Evolutionary conservation across 2,888 invertebrate species (phyloP).

Genomic region (Scaptomyza reducta): DNA sequence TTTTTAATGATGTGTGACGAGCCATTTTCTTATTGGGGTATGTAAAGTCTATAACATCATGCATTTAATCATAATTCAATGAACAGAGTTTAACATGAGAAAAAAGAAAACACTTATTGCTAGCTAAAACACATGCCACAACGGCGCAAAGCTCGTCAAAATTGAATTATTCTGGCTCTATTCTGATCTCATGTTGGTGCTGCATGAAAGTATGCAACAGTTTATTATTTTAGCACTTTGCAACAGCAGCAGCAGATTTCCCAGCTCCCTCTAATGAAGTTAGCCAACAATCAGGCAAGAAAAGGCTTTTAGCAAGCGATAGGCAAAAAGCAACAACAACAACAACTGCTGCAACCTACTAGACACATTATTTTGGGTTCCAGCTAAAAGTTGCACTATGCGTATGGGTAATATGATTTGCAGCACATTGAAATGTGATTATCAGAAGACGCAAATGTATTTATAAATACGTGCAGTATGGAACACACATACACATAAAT

Average conservation of each 20-base stretch:
- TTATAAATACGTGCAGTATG: not conserved
- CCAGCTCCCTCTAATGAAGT: conserved; percentile 62
- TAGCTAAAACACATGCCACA: conserved; percentile 9
- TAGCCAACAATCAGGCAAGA: conserved; percentile 65
- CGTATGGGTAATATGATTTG: conserved; percentile 75
- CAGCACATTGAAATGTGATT: conserved; percentile 68
- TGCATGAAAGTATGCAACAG: conserved; percentile 60
- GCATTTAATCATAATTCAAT: not conserved
- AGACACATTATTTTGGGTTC: conserved; percentile 47
- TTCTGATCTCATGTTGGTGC: conserved; percentile 8
- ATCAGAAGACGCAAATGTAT: conserved; percentile 22
- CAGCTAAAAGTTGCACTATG: conserved; percentile 33
- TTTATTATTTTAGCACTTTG: conserved; percentile 35
- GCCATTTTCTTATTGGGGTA: conserved; percentile 13
- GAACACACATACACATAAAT: not conserved
- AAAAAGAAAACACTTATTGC: not conserved
- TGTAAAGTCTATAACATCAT: not conserved
- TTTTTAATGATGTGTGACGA: not conserved
- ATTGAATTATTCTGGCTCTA: conserved; percentile 31
- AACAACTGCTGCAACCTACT: conserved; percentile 18
- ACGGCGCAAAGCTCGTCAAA: conserved; percentile 18
- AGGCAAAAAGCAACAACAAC: conserved; percentile 9
- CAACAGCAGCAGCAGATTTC: conserved; percentile 23
- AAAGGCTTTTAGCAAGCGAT: conserved; percentile 27
- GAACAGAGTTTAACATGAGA: conserved; percentile 3